A percentile compares a stretch with the other conserved stretches of the same genome.
Evolutionary conservation across 2,888 invertebrate genomes (phyloP).

Genomic region (Chaitophorus viminalis): DNA sequence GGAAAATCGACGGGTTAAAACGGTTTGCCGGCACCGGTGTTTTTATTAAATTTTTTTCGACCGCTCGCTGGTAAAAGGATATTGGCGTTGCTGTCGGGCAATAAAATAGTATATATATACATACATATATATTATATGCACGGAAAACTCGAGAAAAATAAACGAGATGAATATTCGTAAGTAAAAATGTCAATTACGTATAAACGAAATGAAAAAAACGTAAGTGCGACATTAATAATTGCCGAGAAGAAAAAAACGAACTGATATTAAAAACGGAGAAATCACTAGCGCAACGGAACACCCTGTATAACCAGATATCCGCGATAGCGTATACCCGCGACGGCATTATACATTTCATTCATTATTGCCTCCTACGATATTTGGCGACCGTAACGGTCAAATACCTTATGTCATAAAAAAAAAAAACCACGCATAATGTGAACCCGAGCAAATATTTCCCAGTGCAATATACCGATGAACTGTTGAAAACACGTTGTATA

Average conservation of each 20-base stretch:
- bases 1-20: not conserved
- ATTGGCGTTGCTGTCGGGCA: too few relatives aligned
- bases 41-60: too few relatives aligned
- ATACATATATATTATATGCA: too few relatives aligned
- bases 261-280: not conserved
- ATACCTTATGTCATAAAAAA: not conserved
- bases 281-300: not conserved
- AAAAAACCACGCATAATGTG: not conserved
- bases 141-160: too few relatives aligned
- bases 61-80: too few relatives aligned
- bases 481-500: not conserved
- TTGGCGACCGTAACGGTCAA: not conserved
- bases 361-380: not conserved
- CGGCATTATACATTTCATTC: not conserved
- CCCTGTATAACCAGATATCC: not conserved
- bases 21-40: not conserved
- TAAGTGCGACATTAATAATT: too few relatives aligned
- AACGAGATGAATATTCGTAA: too few relatives aligned
- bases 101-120: too few relatives aligned
- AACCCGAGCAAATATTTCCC: not conserved
- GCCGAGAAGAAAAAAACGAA: too few relatives aligned
- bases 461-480: not conserved
- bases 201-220: too few relatives aligned
- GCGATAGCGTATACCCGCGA: not conserved
- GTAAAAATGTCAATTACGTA: too few relatives aligned